These are phyloP conservation scores for Apodemus speciosus DNA, from an alignment of 2,113 vertebrate species.

Conservation along the genomic window DNA sequence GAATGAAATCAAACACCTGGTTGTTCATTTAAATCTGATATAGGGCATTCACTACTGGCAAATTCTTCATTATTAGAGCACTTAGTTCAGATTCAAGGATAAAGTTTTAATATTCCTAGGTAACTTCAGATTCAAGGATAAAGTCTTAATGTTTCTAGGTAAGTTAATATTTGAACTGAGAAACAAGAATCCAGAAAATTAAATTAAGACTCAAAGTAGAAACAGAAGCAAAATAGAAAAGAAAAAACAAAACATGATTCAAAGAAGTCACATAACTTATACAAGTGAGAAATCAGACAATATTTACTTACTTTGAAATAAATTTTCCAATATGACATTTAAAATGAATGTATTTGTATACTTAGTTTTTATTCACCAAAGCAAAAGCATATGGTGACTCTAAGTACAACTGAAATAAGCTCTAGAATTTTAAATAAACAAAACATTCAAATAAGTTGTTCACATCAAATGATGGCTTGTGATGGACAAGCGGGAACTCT, in stretches of 20 bases:
- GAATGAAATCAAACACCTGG: not conserved
- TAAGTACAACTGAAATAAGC: not conserved
- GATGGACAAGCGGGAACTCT: not conserved
- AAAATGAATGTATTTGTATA: not conserved
- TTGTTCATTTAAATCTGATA: not conserved
- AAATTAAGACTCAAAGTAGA: not conserved
- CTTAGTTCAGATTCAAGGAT: not conserved
- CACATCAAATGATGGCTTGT: not conserved
- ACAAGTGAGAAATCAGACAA: not conserved
- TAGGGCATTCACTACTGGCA: not conserved
- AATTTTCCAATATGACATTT: not conserved
- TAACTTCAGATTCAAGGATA: not conserved
- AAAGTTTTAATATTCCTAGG: not conserved
- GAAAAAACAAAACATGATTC: not conserved
- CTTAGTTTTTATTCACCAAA: not conserved
- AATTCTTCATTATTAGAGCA: not conserved
- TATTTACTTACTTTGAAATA: slow-evolving; percentile 32
- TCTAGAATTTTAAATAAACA: not conserved
- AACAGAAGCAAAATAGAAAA: not conserved
- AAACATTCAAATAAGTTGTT: not conserved
- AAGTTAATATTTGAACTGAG: too few relatives aligned
- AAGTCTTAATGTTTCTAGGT: not conserved
- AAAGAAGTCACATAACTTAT: not conserved
- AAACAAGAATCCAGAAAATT: not conserved
- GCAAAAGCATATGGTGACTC: not conserved